Base-by-base conservation (phyloP, 2,888 invertebrate species). In the Callimorpha dominula region DNA sequence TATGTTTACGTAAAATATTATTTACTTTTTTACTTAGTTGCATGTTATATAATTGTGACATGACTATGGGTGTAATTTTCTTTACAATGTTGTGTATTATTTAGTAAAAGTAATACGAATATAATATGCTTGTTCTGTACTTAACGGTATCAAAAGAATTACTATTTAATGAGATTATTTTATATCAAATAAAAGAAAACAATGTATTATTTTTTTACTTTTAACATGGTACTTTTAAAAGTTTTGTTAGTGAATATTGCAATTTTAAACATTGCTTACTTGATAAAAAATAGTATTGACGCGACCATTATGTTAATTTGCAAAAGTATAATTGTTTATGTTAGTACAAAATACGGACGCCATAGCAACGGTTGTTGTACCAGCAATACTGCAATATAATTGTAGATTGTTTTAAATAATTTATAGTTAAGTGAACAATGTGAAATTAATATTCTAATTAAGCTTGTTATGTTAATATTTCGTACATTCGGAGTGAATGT, bases 261-360 rank as follows among this genome's bases (percentile, higher is more conserved):
- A 67, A 63, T 68, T 66, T 65, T 17, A 65, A 57, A 9, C 14
- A 75, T 64, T 68, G 74, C 64, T 78, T 71, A 49, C 69, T 64
- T 54, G 66, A 67, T 65, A 17, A 60, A 20, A 71, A 71, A 67
- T 68, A 72, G 67, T 63, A 60, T 71, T 71, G 71, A 71, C 57
- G 14, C 15, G 49, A 68, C 60, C 43, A 68, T 54, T 57, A 65
- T 77, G 72, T n/a, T 70, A 64, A 43, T 67, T 68, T 50, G 65
- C 74, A 64, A 70, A 74, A 71, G 70, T 73, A 71, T 68, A 46
- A 73, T 54, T 67, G 76, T 81, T 77, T 86, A 84, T 87, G 87
- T 91, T 91, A 94, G 94, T 95, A 95, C 94, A 95, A 95, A 94
- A 85, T 76, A 80, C 78, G 83, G 88, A 84, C 91, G 95, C 95